phyloP scores from a whole-genome alignment of 2,113 vertebrate genomes.

The Boulengeromyrus knoepffleri region DNA sequence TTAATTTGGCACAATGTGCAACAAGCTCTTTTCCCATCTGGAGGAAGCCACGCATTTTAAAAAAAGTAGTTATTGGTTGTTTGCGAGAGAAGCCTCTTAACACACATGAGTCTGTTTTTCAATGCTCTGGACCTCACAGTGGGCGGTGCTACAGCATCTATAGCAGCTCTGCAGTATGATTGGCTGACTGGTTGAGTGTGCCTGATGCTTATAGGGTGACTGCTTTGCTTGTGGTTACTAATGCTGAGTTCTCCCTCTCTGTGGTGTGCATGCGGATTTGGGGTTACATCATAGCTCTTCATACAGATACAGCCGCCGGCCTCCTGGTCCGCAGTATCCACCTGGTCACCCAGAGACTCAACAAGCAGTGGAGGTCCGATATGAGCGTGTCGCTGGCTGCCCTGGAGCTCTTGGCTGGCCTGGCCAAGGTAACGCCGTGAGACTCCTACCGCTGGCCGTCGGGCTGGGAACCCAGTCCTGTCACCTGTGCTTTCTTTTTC shows the following conservation, averaged over 20 bases:
- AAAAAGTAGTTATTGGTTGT: background rate
- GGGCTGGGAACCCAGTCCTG: background rate
- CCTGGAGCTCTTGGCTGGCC: constrained; percentile 84
- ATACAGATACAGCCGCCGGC: constrained; percentile 91
- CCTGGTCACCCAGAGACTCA: constrained; percentile 89
- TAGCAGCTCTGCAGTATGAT: background rate
- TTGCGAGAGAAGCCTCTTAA: background rate
- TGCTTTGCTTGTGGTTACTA: constrained; percentile 74
- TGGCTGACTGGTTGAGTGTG: constrained; percentile 23
- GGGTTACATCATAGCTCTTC: constrained; percentile 94
- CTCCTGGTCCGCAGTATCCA: constrained; percentile 93
- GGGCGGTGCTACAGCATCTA: background rate
- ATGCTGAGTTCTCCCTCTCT: constrained; percentile 75
- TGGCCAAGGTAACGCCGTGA: constrained; percentile 77
- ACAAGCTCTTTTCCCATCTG: background rate
- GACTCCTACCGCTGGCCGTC: background rate
- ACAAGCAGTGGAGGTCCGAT: constrained; percentile 88
- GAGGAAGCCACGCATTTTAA: background rate
- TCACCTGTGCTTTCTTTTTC: background rate
- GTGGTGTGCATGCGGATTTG: constrained; percentile 67
- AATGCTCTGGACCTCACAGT: background rate
- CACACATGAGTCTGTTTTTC: background rate
- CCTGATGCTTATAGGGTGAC: constrained; percentile 55
- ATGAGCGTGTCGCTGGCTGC: constrained; percentile 94
- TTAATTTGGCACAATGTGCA: background rate